Conservation (phyloP, 2,797 vertebrate genomes). For the Salmo trutta region DNA sequence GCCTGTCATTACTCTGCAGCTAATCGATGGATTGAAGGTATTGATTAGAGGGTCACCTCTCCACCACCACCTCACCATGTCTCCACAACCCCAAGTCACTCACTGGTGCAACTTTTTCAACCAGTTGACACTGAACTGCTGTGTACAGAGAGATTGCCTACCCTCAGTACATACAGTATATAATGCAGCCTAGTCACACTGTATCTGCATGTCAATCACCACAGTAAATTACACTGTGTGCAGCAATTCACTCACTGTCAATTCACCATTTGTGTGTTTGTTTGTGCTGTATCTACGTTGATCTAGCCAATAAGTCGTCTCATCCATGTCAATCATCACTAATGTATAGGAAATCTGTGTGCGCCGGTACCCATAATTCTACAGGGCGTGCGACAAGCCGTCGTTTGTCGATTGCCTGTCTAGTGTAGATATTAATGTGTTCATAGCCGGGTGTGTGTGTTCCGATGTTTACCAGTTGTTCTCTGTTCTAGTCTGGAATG, state of each 20-base stretch:
- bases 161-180: neutral
- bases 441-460: slow-evolving; percentile 42
- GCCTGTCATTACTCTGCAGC: slow-evolving; percentile 49
- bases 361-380: slow-evolving; percentile 34
- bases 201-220: slow-evolving; percentile 1
- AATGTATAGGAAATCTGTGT: slow-evolving; percentile 36
- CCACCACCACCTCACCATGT: slow-evolving; percentile 34
- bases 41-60: neutral
- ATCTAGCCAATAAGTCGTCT: slow-evolving; percentile 16
- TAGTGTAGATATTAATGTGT: slow-evolving; percentile 44
- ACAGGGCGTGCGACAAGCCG: slow-evolving; percentile 39
- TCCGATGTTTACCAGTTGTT: slow-evolving; percentile 44
- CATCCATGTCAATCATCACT: slow-evolving; percentile 52
- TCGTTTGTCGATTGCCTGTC: slow-evolving; percentile 48
- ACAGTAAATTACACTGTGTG: neutral
- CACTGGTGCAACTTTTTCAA: slow-evolving; percentile 43
- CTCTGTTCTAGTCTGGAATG: slow-evolving; percentile 38
- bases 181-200: neutral
- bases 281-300: slow-evolving; percentile 11
- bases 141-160: slow-evolving; percentile 30
- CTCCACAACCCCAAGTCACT: slow-evolving; percentile 42
- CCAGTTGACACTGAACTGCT: slow-evolving; percentile 42
- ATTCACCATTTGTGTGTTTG: slow-evolving; percentile 9
- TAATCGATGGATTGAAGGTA: slow-evolving; percentile 60
- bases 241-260: neutral